Conservation (phyloP, 2,888 invertebrate genomes). For the Chloroclystis v-ata region DNA sequence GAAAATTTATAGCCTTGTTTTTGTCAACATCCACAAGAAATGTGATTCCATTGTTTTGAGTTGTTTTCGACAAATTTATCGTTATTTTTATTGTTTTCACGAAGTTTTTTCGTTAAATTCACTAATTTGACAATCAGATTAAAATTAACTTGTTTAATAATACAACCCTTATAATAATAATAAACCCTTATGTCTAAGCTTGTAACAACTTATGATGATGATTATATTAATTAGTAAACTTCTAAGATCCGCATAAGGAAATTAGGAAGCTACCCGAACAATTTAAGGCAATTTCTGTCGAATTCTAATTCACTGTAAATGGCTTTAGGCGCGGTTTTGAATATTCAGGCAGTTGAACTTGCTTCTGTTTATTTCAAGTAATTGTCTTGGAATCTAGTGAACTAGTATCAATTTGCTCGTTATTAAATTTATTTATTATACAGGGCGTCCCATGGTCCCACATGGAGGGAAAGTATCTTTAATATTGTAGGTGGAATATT, state of each 20-base stretch:
- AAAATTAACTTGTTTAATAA: too few species aligned
- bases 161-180: too few species aligned
- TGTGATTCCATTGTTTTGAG: too few species aligned
- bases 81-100: too few species aligned
- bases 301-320: constrained; percentile 38
- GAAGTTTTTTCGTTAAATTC: neutral
- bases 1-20: constrained; percentile 21
- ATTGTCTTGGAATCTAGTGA: constrained; percentile 19
- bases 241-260: constrained; percentile 12
- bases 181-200: too few species aligned
- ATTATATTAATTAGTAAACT: constrained; percentile 5
- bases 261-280: constrained; percentile 19
- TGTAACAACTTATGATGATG: constrained; percentile 1
- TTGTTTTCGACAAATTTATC: neutral
- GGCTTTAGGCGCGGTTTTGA: constrained; percentile 32
- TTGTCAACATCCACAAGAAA: constrained; percentile 9
- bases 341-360: constrained; percentile 38
- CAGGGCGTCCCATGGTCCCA: too few species aligned
- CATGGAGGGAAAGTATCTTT: too few species aligned
- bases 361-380: constrained; percentile 31
- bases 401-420: neutral
- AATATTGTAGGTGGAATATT: too few species aligned
- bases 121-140: neutral
- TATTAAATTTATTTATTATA: constrained; percentile 37
- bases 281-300: constrained; percentile 35